Percentiles rank a stretch among this genome's conserved stretches.
Evolutionary conservation across 1,140 invertebrate genomes (phyloP).

Genomic region (Atta texana): DNA sequence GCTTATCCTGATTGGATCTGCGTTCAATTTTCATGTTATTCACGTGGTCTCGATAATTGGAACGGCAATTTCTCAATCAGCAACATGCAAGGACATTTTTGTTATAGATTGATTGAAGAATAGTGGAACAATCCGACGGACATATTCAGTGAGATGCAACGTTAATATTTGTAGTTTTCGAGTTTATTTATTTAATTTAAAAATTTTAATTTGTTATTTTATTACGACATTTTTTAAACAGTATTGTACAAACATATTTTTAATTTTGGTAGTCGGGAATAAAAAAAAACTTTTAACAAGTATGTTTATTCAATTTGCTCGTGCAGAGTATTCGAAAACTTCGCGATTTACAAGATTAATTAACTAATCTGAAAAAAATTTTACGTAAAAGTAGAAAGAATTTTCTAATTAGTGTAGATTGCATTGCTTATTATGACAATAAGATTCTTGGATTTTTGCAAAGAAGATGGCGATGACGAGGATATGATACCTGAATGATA

Average conservation of each 20-base stretch:
- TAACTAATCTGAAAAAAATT: not conserved
- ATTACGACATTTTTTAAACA: not conserved
- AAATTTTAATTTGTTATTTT: not conserved
- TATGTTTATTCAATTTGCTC: not conserved
- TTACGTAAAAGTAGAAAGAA: not conserved
- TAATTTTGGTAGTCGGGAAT: not conserved
- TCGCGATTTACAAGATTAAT: not conserved
- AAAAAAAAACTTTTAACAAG: not conserved
- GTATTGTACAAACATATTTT: not conserved
- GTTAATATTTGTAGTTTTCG: constrained; percentile 1
- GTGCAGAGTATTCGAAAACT: not conserved
- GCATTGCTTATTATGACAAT: not conserved
- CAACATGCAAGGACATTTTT: not conserved
- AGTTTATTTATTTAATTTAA: not conserved
- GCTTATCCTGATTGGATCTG: constrained; percentile 42
- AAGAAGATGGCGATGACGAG: not conserved
- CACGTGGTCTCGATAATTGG: constrained; percentile 36
- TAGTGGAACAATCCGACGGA: not conserved
- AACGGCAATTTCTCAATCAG: constrained; percentile 30
- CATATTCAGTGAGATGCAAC: not conserved
- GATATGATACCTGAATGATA: not conserved
- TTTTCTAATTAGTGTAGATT: not conserved
- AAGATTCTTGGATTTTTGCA: not conserved
- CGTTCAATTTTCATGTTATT: constrained; percentile 53
- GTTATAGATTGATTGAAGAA: not conserved